Conservation (phyloP, 2,888 invertebrate species). For the Gymnoscelis rufifasciata region DNA sequence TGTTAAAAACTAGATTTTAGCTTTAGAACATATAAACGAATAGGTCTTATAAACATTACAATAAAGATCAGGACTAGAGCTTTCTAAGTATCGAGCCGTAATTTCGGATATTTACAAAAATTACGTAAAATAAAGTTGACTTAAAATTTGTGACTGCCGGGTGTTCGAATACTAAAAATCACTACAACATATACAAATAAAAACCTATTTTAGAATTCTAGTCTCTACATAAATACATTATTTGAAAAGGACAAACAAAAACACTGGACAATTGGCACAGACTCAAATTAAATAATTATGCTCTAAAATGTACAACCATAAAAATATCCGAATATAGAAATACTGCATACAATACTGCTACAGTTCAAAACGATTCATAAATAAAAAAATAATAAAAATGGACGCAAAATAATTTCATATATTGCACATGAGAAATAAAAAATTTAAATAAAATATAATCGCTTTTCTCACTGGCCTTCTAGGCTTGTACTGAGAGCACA, state of each 20-base stretch:
- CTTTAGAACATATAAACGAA: not conserved
- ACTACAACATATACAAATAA: slow-evolving; percentile 8
- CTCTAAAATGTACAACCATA: slow-evolving; percentile 29
- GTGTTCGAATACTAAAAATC: slow-evolving; percentile 15
- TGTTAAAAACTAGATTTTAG: not conserved
- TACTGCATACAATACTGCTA: slow-evolving; percentile 70
- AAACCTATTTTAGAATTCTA: slow-evolving; percentile 15
- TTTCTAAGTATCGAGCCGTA: slow-evolving; percentile 69
- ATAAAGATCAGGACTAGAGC: slow-evolving; percentile 64
- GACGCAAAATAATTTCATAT: slow-evolving; percentile 74
- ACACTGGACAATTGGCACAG: slow-evolving; percentile 57
- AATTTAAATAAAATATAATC: slow-evolving; percentile 27
- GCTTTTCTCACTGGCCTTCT: slow-evolving; percentile 40
- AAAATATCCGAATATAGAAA: slow-evolving; percentile 43
- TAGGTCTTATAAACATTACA: slow-evolving; percentile 16
- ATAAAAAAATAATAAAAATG: slow-evolving; percentile 54
- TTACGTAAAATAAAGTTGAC: slow-evolving; percentile 36
- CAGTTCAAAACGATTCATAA: slow-evolving; percentile 57
- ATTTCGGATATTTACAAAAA: slow-evolving; percentile 50
- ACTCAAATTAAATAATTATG: slow-evolving; percentile 45
- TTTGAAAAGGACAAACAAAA: slow-evolving; percentile 30
- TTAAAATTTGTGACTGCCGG: slow-evolving; percentile 59
- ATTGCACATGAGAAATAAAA: slow-evolving; percentile 64
- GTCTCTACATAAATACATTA: slow-evolving; percentile 12
- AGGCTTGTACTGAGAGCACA: not conserved